These are phyloP conservation scores for Alces alces DNA, from an alignment of 2,113 vertebrate genomes.

Conservation along the genomic window DNA sequence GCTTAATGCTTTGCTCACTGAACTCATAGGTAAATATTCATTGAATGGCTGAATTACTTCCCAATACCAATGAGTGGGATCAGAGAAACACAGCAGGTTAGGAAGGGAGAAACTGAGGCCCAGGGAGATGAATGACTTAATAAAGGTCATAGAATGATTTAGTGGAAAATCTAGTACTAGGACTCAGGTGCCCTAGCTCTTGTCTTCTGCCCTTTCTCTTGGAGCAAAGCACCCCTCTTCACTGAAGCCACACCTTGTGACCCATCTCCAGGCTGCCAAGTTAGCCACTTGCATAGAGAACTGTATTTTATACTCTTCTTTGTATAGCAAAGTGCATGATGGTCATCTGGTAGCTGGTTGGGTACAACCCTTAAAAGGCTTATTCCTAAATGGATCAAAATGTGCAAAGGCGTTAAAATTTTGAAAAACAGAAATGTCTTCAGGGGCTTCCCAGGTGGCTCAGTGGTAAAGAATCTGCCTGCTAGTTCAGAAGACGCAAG, in stretches of 20 bases:
- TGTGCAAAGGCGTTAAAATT: neutral
- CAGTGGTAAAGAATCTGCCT: neutral
- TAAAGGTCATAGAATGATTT: neutral
- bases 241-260: neutral
- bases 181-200: neutral
- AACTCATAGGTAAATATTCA: conserved; percentile 28
- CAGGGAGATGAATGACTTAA: neutral
- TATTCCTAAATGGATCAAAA: neutral
- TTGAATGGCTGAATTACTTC: conserved; percentile 7
- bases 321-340: neutral
- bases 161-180: neutral
- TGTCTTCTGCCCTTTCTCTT: neutral
- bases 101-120: neutral
- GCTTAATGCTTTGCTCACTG: conserved; percentile 34
- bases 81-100: neutral
- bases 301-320: neutral
- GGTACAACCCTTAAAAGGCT: neutral
- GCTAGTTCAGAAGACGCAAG: accelerated
- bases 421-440: neutral
- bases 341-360: neutral
- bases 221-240: neutral
- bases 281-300: neutral
- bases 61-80: neutral
- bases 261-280: neutral
- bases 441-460: neutral